Evolutionary conservation across 92 coral and sea anemone species (phyloP), one percentile per base, ranked within the genome.

Genomic region (Zoanthus sociatus): DNA sequence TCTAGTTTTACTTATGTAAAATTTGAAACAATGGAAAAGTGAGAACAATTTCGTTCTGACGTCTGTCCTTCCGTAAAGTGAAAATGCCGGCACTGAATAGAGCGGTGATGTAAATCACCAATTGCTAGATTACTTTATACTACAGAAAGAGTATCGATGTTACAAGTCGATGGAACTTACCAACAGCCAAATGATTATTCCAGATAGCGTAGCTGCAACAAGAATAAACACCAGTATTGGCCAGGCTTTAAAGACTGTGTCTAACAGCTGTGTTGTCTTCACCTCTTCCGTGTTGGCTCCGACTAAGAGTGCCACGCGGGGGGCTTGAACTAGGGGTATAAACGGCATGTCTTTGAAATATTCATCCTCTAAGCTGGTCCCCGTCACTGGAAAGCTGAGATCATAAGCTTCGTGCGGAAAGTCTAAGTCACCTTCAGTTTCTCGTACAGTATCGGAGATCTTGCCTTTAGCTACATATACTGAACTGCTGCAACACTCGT

Each of bases 121-220:
- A 7, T 50, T 3, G 55, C 55, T 50, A 50, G 42, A 37, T 11
- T 50, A 50, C 55, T 50, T 48, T 5, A 5, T 5, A 48, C 9
- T 48, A 9, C 53, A 50, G 55, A 50, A 50, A 11, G 55, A 50
- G 55, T 1, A 9, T 6, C 33, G 9, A 21, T 45, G 47, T 9
- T 45, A 74, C 18, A 53, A n/a, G 6, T n/a, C 17, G 17, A 73
- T 71, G 51, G 10, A 17, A 53, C 99, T 93, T 78, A 97, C 99
- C 90, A 97, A 71, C 55, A 92, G 76, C 99, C 99, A 95, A 32
- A 97, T 95, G 54, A 97, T 95, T 56, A 97, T 93, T 1, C 99
- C 99, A 66, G 99, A 97, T 12, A 97, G 84, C 6, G 98, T 94
- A 1, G 99, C 99, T 1, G 99, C 98, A 5, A 97, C 95, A 8